A percentile compares a stretch with the other conserved stretches of the same genome.
Evolutionary conservation across 2,888 invertebrate genomes (phyloP).

Genomic region (Rhopalosiphum nymphaeae): DNA sequence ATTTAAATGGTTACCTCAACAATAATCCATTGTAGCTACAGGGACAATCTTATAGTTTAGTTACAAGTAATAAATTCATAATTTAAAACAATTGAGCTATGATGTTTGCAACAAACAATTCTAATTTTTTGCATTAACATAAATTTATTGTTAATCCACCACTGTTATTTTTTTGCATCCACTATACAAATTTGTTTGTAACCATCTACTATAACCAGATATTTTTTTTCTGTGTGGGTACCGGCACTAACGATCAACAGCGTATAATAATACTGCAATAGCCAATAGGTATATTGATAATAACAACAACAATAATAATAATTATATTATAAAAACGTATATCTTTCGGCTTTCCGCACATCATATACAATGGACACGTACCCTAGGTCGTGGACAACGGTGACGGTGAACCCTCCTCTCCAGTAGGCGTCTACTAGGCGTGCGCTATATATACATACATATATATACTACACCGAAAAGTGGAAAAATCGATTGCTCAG

Average conservation of each 20-base stretch:
- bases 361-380: conserved; percentile 19
- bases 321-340: neutral
- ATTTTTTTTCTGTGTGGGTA: too few relatives aligned
- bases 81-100: too few relatives aligned
- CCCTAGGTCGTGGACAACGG: conserved; percentile 41
- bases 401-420: conserved; percentile 40
- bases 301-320: neutral
- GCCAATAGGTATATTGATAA: neutral
- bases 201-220: too few relatives aligned
- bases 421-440: conserved; percentile 9
- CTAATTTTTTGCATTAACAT: too few relatives aligned
- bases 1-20: too few relatives aligned
- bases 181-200: too few relatives aligned
- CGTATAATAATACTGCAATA: neutral
- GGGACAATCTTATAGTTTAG: too few relatives aligned
- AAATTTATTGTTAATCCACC: too few relatives aligned
- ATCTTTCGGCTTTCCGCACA: neutral
- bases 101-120: too few relatives aligned
- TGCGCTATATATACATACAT: neutral
- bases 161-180: too few relatives aligned
- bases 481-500: neutral
- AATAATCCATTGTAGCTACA: too few relatives aligned
- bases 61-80: too few relatives aligned
- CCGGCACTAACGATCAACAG: neutral
- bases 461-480: neutral